A percentile compares a stretch with the other conserved stretches of the same genome.
Evolutionary conservation across 2,888 invertebrate species (phyloP).

Genomic region (Arrhopalites spinosus): DNA sequence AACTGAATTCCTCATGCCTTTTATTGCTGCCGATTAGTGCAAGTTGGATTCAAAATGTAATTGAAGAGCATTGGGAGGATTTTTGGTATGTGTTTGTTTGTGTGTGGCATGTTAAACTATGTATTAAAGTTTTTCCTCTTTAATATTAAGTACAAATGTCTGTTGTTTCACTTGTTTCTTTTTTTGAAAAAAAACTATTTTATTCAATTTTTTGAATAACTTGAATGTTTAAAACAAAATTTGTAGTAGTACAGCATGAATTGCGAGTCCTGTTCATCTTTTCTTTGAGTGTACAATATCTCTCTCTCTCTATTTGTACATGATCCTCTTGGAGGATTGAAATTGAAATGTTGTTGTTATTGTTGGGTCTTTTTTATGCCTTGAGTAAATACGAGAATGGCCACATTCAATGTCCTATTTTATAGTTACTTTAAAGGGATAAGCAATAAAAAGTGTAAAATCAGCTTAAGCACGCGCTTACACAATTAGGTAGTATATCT

Average conservation of each 20-base stretch:
- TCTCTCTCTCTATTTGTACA: not conserved
- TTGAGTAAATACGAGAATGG: constrained; percentile 7
- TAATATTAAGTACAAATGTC: too few relatives aligned
- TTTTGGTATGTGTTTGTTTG: not conserved
- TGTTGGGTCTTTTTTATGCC: not conserved
- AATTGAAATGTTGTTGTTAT: not conserved
- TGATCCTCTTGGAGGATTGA: not conserved
- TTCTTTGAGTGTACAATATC: too few relatives aligned
- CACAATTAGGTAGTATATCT: constrained; percentile 11
- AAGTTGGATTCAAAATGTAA: constrained; percentile 13
- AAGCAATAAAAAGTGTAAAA: constrained; percentile 5
- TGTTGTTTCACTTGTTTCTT: too few relatives aligned
- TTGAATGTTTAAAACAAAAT: not conserved
- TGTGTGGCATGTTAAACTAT: too few relatives aligned
- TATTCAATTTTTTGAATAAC: not conserved
- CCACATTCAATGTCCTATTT: constrained; percentile 4
- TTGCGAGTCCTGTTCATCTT: not conserved
- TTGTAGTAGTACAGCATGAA: not conserved
- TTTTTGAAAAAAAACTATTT: too few relatives aligned
- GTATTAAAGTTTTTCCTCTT: not conserved
- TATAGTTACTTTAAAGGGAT: constrained; percentile 19
- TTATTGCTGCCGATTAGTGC: constrained; percentile 24
- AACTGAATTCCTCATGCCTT: constrained; percentile 24
- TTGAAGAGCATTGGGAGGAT: constrained; percentile 26
- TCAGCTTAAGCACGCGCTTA: constrained; percentile 19